Conservation (phyloP, 1,140 invertebrate species). For the Drosophila equinoxialis region DNA sequence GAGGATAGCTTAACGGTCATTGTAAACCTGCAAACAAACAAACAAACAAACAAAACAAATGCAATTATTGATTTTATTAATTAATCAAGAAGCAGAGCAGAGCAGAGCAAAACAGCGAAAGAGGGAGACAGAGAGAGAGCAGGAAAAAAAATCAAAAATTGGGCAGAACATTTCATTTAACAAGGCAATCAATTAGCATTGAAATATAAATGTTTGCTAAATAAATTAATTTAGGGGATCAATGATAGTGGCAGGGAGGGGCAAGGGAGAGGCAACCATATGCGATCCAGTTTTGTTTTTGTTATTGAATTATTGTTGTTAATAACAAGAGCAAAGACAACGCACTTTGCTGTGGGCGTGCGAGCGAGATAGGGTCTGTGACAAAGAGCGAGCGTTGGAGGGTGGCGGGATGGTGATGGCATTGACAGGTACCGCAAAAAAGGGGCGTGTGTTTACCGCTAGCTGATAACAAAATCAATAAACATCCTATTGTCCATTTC, state of each 20-base stretch:
- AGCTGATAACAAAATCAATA: slow-evolving; percentile 52
- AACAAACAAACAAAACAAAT: slow-evolving; percentile 2
- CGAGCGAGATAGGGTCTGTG: neutral
- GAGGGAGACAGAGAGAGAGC: too few species aligned
- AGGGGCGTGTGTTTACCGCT: slow-evolving; percentile 5
- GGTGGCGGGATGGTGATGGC: neutral
- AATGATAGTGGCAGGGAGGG: neutral
- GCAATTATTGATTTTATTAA: slow-evolving; percentile 56
- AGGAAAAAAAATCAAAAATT: slow-evolving; percentile 2
- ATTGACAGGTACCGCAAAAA: neutral
- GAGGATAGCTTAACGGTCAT: slow-evolving; percentile 13
- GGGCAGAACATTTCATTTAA: neutral
- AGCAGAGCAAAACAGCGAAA: neutral
- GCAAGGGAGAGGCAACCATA: neutral
- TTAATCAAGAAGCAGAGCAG: neutral
- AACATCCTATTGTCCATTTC: neutral
- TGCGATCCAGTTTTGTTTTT: slow-evolving; percentile 3
- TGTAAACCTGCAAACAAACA: slow-evolving; percentile 28
- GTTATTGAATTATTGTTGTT: slow-evolving; percentile 3
- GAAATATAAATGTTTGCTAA: neutral
- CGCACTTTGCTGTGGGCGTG: neutral
- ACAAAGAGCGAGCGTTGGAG: neutral
- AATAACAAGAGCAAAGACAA: slow-evolving; percentile 6
- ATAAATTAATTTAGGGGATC: slow-evolving; percentile 24
- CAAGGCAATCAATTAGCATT: slow-evolving; percentile 1